Base-by-base conservation (phyloP, 1,140 invertebrate species). In the Mactra quadrangularis region DNA sequence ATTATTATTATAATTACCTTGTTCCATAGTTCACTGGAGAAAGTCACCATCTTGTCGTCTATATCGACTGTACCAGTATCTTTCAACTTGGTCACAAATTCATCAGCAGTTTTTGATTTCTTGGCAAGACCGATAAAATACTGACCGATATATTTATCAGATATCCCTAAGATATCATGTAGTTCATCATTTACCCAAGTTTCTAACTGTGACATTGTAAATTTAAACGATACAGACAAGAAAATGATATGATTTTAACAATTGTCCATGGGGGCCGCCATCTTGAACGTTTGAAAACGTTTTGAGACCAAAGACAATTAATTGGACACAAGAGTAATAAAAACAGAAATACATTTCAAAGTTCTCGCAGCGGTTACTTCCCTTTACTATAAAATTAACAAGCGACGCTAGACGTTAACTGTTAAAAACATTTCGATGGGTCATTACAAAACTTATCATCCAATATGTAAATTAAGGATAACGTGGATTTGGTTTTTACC, bases 121-220 rank as follows among this genome's bases (percentile, higher is more conserved):
- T 90, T 87, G 0, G 94, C 94, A 35, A 95, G 84, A 55, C 91
- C 93, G 29, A 94, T 91, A 41, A 95, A 91, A 90, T 93, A 95
- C 78, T 94, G 93, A 1, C 92, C 90, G 38, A 94, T 92, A 62
- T 91, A 91, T 83, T 92, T 92, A 85, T 95, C 94, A 70, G 94
- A 94, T 87, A 95, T 93, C 9, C 94, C 94, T 53, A 95, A 82
- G 72, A 95, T 93, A 77, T 94, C 93, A 82, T 94, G 93, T 2
- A 95, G 92, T 79, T 93, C 87, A 83, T 95, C 94, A 64, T 91
- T 93, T 0, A 95, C 94, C 94, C 94, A 95, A 53, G 87, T 87
- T 79, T 93, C 87, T 27, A 87, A 17, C 25, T 22, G n/a, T 29
- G 75, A 70, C 82, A 84, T 84, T 27, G 11, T 11, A 25, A 57